A percentile compares a stretch with the other conserved stretches of the same genome.
phyloP scores from a whole-genome alignment of 2,797 vertebrate species.

The Halcyon smyrnensis region DNA sequence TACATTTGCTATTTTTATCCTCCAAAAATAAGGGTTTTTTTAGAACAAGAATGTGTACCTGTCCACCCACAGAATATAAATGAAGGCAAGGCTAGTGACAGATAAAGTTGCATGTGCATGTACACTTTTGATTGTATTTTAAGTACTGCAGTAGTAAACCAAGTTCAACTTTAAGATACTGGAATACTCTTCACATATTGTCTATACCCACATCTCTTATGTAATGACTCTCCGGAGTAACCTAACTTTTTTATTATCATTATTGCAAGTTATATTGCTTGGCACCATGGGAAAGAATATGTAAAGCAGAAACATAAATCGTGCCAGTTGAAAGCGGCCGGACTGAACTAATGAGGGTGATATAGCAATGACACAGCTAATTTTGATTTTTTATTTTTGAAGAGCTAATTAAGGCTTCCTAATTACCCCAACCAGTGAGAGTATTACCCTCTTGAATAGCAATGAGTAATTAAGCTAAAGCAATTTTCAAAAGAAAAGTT shows the following conservation, averaged over 20 bases:
- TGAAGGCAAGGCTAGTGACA: constrained; percentile 25
- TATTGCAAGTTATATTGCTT: constrained; percentile 56
- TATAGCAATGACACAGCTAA: constrained; percentile 59
- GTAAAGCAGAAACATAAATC: constrained; percentile 74
- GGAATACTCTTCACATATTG: constrained; percentile 33
- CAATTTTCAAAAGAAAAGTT: constrained; percentile 40
- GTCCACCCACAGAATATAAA: neutral
- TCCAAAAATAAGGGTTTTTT: constrained; percentile 31
- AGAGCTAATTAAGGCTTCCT: constrained; percentile 74
- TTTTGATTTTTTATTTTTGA: constrained; percentile 59
- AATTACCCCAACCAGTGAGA: constrained; percentile 67
- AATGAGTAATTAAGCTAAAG: constrained; percentile 72
- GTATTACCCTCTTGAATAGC: constrained; percentile 47
- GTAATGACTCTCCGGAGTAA: constrained; percentile 56
- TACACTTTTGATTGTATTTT: constrained; percentile 42
- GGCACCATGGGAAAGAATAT: constrained; percentile 64
- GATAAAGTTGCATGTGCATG: neutral
- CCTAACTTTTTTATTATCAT: constrained; percentile 68
- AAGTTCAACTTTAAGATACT: neutral
- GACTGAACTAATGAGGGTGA: constrained; percentile 70
- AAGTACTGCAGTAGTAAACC: constrained; percentile 48
- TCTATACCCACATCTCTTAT: neutral
- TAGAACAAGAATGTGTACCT: neutral
- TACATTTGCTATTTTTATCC: neutral
- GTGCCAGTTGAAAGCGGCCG: constrained; percentile 61